Evolutionary conservation across 1,140 invertebrate genomes (phyloP).

Genomic region (Lepidurus couesii): DNA sequence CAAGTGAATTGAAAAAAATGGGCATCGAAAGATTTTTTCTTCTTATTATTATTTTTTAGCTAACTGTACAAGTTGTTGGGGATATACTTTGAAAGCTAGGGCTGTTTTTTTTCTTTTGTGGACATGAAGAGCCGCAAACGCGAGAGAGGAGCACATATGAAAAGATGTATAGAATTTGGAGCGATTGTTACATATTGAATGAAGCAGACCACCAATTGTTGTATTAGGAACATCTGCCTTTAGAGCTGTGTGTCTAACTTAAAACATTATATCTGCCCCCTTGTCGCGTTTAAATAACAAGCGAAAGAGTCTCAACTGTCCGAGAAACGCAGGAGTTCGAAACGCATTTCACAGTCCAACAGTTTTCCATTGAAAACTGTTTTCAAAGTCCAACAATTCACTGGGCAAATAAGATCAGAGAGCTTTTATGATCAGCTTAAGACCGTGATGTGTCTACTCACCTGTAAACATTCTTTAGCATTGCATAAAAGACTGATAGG

Average conservation of each 20-base stretch:
- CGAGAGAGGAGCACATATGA: neutral
- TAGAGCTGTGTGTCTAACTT: neutral
- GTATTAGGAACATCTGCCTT: neutral
- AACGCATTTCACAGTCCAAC: conserved; percentile 10
- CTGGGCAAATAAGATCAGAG: conserved; percentile 1
- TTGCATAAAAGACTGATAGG: neutral
- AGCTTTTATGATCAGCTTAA: conserved; percentile 4
- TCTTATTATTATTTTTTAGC: too few relatives aligned
- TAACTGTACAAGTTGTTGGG: neutral
- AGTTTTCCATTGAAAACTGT: neutral
- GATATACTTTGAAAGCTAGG: neutral
- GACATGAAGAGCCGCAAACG: neutral
- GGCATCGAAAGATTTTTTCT: too few relatives aligned
- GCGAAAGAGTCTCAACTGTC: neutral
- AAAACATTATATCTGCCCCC: neutral
- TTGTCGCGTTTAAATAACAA: conserved; percentile 22
- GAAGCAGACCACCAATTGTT: conserved; percentile 9
- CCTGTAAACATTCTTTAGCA: neutral
- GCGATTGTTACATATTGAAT: conserved; percentile 2
- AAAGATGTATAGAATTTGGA: neutral
- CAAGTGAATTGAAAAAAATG: too few relatives aligned
- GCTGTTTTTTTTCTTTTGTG: too few relatives aligned
- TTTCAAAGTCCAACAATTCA: conserved; percentile 2
- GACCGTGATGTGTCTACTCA: neutral
- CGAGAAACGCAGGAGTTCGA: neutral